Evolutionary conservation across 1,140 invertebrate species (phyloP), one percentile per base, ranked within the genome.

Genomic region (Neodiprion fabricii): DNA sequence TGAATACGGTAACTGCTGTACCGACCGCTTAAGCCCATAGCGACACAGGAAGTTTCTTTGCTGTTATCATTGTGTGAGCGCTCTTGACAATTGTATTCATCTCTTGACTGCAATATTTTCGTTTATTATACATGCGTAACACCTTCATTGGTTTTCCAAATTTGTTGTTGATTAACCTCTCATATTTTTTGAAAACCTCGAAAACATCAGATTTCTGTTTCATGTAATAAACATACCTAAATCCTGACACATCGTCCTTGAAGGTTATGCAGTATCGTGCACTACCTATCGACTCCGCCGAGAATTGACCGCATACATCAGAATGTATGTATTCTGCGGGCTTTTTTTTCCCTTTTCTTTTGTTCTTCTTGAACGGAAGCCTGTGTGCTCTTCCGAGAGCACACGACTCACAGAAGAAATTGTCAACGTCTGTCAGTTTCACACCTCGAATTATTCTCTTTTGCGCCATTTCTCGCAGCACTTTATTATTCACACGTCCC

Each of bases 21-120:
- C 78, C 74, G 0, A 87, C 76, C 12, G 88, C 87, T 82, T 90
- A 86, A 5, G 81, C 84, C 88, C 86, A 90, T 49, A 86, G 80
- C 0, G 75, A 65, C 50, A 82, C 74, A 49, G 79, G 77, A 53
- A 90, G 71, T 17, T 83, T 72, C 48, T 81, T 74, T 28, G 78
- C 75, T 48, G 77, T 50, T 8, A 89, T 49, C 85, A 89, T 84
- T 40, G 80, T 73, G 23, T 82, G 67, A 5, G 86, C 86, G 71
- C 71, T 79, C 72, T 89, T 83, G 3, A 84, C 74, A 17, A 88
- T 75, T 1, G 83, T 85, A 17, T 61, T 9, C 3, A 61, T 14
- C 9, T 61, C 11, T 61, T 9, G 11, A 8, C 75, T 74, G 69
- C 47, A 77, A 9, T 69, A 69, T 47, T 69, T 14, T 7, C 67